Percentiles rank a stretch among this genome's conserved stretches.
phyloP scores from a whole-genome alignment of 1,140 invertebrate species.

The Zaprionus taronus region DNA sequence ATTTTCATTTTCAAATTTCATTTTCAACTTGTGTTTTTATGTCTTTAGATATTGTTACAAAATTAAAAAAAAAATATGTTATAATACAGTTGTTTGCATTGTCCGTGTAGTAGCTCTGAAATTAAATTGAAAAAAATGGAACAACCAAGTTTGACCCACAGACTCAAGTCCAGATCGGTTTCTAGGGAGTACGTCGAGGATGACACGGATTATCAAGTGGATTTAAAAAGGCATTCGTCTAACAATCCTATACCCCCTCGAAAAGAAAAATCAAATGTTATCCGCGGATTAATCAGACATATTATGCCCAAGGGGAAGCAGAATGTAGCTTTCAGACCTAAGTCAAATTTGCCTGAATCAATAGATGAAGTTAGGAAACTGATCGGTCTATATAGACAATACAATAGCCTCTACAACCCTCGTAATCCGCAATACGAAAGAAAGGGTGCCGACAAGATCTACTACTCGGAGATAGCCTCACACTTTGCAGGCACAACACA shows the following conservation, averaged over 20 bases:
- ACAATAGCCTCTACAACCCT: conserved; percentile 55
- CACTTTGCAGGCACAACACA: conserved; percentile 30
- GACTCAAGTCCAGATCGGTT: background rate
- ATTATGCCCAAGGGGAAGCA: background rate
- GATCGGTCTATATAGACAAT: conserved; percentile 46
- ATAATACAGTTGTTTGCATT: conserved; percentile 62
- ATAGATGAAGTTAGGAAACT: conserved; percentile 43
- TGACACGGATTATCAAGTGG: background rate
- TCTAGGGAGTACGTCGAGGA: background rate
- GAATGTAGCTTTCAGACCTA: background rate
- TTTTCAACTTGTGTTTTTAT: background rate
- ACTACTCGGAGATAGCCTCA: conserved; percentile 39
- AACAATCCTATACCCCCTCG: background rate
- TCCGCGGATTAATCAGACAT: conserved; percentile 14
- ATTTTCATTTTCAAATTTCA: too few relatives aligned
- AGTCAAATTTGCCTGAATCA: background rate
- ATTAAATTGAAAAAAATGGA: background rate
- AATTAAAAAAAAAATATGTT: conserved; percentile 43
- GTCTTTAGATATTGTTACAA: conserved; percentile 53
- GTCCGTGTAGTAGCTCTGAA: background rate
- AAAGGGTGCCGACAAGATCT: conserved; percentile 38
- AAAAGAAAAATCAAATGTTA: background rate
- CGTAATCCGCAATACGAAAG: conserved; percentile 49
- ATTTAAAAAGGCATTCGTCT: background rate
- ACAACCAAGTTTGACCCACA: background rate